phyloP scores from a whole-genome alignment of 2,113 vertebrate species.

The Myodes glareolus region DNA sequence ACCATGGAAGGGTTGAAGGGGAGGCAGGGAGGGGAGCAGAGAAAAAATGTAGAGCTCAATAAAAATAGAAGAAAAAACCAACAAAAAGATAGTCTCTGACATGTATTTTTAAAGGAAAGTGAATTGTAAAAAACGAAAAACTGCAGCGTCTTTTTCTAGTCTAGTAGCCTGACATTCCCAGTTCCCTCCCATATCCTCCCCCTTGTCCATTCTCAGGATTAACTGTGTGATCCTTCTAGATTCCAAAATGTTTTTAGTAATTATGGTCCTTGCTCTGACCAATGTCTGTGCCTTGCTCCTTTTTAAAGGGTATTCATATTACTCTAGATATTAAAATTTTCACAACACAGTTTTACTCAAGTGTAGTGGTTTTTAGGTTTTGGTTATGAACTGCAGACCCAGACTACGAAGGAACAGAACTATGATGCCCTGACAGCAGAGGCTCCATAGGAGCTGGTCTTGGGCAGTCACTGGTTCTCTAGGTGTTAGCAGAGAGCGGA shows the following conservation, averaged over 20 bases:
- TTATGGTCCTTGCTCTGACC: not conserved
- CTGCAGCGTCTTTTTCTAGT: constrained; percentile 16
- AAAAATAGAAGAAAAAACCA: too few species aligned
- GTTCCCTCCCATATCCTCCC: not conserved
- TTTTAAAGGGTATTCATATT: not conserved
- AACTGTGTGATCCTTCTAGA: constrained; percentile 43
- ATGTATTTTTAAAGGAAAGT: too few species aligned
- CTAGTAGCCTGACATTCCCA: not conserved
- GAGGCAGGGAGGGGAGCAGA: too few species aligned
- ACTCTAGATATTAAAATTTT: not conserved
- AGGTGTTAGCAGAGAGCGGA: not conserved
- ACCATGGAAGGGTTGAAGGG: too few species aligned
- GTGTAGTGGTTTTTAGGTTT: constrained; percentile 28
- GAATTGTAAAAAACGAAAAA: not conserved
- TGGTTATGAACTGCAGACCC: constrained; percentile 6
- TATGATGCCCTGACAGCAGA: not conserved
- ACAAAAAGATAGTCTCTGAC: too few species aligned
- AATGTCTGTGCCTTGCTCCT: not conserved
- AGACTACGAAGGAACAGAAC: not conserved
- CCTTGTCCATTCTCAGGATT: not conserved
- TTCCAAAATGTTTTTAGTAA: not conserved
- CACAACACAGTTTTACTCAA: not conserved
- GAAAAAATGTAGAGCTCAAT: too few species aligned
- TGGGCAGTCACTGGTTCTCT: not conserved
- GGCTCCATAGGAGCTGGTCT: not conserved